A percentile compares a stretch with the other conserved stretches of the same genome.
phyloP scores from a whole-genome alignment of 2,113 vertebrate genomes.

The Lagopus muta region DNA sequence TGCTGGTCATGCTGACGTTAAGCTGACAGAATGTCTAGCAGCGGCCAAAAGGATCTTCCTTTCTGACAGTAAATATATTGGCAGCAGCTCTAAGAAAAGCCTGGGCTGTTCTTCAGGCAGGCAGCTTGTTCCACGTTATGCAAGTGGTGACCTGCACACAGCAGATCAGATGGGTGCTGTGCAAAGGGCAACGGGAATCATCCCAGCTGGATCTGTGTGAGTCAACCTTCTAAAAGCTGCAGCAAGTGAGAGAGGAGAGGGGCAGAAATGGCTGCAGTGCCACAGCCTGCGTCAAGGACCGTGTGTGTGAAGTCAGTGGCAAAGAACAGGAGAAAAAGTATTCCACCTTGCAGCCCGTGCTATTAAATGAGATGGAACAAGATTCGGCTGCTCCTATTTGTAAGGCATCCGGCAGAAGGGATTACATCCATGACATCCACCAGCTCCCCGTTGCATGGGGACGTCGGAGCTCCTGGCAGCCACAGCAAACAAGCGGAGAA shows the following conservation, averaged over 20 bases:
- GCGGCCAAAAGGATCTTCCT: background rate
- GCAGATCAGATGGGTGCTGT: background rate
- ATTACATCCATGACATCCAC: background rate
- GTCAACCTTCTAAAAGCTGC: accelerated
- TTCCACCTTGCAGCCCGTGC: background rate
- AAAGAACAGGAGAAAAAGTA: background rate
- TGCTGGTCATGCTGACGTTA: accelerated
- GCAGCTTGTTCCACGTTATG: accelerated
- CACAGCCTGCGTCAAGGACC: background rate
- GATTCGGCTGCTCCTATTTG: background rate
- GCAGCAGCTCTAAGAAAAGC: background rate
- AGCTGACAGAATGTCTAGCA: background rate
- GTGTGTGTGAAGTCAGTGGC: accelerated
- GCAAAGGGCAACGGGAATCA: background rate
- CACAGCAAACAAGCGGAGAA: background rate
- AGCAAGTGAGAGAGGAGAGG: background rate
- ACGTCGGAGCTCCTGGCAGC: background rate
- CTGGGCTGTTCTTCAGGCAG: background rate
- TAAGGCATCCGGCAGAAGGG: background rate
- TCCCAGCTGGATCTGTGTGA: background rate
- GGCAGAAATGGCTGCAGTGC: background rate
- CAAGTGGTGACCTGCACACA: accelerated
- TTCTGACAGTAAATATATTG: background rate
- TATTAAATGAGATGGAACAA: background rate
- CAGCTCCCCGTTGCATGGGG: background rate